phyloP scores from a whole-genome alignment of 35 echinoderm and acorn worm genomes.

The Heliocidaris erythrogramma region DNA sequence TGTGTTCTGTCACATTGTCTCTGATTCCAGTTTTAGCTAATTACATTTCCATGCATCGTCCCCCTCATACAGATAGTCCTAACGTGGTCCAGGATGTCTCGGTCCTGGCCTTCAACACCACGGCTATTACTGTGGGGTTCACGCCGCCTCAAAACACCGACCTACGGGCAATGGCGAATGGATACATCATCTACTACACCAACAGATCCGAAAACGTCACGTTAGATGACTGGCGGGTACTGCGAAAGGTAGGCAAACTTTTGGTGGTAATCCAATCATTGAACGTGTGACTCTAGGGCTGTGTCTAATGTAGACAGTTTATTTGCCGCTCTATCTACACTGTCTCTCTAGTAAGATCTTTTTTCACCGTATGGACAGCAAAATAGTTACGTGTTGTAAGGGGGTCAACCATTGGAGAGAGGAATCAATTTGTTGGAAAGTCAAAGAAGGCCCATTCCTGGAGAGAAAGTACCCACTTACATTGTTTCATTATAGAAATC shows the following conservation, averaged over 20 bases:
- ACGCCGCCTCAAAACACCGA: constrained; percentile 76
- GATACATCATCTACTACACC: constrained; percentile 94
- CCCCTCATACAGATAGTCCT: constrained; percentile 78
- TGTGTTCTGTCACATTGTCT: background rate
- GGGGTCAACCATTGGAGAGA: too few relatives aligned
- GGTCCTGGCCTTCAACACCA: constrained; percentile 70
- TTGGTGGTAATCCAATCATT: background rate
- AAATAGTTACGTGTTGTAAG: too few relatives aligned
- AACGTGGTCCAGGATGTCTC: constrained; percentile 90
- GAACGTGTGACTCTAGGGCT: background rate
- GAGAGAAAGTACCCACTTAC: too few relatives aligned
- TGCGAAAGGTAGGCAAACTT: constrained; percentile 62
- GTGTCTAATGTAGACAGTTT: too few relatives aligned
- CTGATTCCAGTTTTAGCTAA: background rate
- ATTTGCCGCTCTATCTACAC: too few relatives aligned
- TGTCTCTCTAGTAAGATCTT: too few relatives aligned
- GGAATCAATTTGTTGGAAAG: too few relatives aligned
- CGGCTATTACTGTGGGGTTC: constrained; percentile 79
- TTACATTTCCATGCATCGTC: background rate
- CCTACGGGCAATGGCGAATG: constrained; percentile 62
- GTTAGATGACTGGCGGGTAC: constrained; percentile 56
- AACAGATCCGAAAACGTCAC: constrained; percentile 48
- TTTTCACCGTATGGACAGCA: too few relatives aligned
- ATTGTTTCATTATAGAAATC: too few relatives aligned
- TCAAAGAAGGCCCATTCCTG: too few relatives aligned